Percentiles rank a stretch among this genome's conserved stretches.
Evolutionary conservation across 1,140 invertebrate species (phyloP).

Genomic region (Bombus pascuorum): DNA sequence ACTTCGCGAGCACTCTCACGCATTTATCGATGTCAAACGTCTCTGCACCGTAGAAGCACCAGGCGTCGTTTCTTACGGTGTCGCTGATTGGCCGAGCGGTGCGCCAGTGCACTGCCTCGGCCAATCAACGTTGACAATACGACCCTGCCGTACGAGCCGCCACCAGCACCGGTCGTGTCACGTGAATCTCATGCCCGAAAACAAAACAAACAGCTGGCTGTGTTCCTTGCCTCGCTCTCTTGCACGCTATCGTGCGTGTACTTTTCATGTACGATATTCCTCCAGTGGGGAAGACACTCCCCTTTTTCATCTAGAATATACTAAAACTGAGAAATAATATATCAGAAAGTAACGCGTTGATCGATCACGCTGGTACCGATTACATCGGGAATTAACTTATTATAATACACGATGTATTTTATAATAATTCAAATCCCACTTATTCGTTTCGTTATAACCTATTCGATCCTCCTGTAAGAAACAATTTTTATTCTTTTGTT

Average conservation of each 20-base stretch:
- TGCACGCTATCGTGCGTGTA: constrained; percentile 56
- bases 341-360: neutral
- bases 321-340: neutral
- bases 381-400: neutral
- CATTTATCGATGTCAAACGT: constrained; percentile 81
- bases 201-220: constrained; percentile 81
- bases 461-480: neutral
- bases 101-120: constrained; percentile 62
- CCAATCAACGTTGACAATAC: constrained; percentile 69
- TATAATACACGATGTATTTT: neutral
- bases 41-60: constrained; percentile 73
- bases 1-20: constrained; percentile 80
- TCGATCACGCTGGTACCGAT: neutral
- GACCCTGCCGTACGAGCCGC: constrained; percentile 66
- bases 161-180: constrained; percentile 75
- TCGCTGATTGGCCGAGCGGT: constrained; percentile 67
- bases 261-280: constrained; percentile 37
- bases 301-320: neutral
- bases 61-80: constrained; percentile 67
- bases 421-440: neutral
- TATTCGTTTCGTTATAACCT: neutral
- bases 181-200: constrained; percentile 81
- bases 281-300: neutral
- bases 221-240: constrained; percentile 55
- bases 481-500: neutral